Evolutionary conservation across 2,113 vertebrate species (phyloP), one percentile per base, ranked within the genome.

Genomic region (Condylura cristata): DNA sequence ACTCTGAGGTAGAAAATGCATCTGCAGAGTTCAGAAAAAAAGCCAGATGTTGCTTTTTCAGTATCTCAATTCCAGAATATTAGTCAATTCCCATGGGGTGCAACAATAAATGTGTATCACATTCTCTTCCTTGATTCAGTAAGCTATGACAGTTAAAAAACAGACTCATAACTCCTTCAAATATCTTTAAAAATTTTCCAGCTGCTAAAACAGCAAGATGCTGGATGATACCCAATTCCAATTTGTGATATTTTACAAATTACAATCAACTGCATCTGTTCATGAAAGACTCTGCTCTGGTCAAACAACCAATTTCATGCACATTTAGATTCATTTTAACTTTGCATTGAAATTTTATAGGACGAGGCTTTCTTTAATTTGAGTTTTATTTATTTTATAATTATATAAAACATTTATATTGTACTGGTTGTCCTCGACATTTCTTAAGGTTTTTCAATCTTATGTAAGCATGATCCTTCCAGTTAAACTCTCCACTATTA

Each of bases 1-100:
- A 99, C 98, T 99, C 96, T 53, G 99, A 97, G 98, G 98, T 66
- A 99, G 99, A 98, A 99, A 99, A 96, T 99, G 99, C 97, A 99
- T 99, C 53, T 99, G 98, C 24, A 98, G 99, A 34, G 99, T 99
- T 92, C 97, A 98, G 18, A 99, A 99, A 99, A 99, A 99, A 99
- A 99, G 97, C 0, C 83, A 84, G 99, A 99, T 97, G 99, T 99
- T 95, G 78, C 96, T 58, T 99, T 99, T 46, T 72, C 98, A 0
- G 96, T 99, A 26, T 99, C 99, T 5, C 96, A 98, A 61, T 98
- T 98, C 94, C 99, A 99, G 98, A 99, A 99, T 76, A 99, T 92
- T 99, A 99, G 97, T 98, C 99, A 96, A 98, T 99, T 86, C 98
- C 99, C 97, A 98, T 99, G 98, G 99, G 99, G 48, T 99, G 99